Percentiles rank a stretch among this genome's conserved stretches.
Conservation (phyloP, 2,888 invertebrate genomes). For the Drosophila fulvimacula region DNA sequence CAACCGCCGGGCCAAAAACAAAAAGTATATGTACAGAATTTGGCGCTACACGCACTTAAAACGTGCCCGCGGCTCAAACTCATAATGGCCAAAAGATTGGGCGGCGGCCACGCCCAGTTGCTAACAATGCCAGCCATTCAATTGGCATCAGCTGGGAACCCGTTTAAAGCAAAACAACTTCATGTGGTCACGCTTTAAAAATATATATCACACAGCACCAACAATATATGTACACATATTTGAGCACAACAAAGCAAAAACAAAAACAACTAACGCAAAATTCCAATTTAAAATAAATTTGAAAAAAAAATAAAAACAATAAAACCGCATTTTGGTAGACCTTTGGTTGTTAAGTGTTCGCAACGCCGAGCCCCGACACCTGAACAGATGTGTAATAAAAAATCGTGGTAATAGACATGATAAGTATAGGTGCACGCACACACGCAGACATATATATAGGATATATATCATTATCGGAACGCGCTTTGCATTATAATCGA, state of each 20-base stretch:
- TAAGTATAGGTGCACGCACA: slow-evolving; percentile 31
- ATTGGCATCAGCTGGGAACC: slow-evolving; percentile 57
- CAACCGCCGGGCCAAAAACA: slow-evolving; percentile 10
- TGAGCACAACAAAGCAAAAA: slow-evolving; percentile 6
- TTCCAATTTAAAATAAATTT: slow-evolving; percentile 23
- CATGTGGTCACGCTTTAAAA: slow-evolving; percentile 77
- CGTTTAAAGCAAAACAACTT: slow-evolving; percentile 48
- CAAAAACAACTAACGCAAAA: slow-evolving; percentile 36
- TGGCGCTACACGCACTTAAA: slow-evolving; percentile 19
- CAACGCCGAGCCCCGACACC: slow-evolving; percentile 60
- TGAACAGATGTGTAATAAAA: slow-evolving; percentile 54
- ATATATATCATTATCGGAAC: slow-evolving; percentile 49
- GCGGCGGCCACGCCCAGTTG: slow-evolving; percentile 20
- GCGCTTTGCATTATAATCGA: slow-evolving; percentile 75
- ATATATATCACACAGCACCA: slow-evolving; percentile 48
- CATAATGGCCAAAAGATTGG: slow-evolving; percentile 18
- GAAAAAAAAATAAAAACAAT: not conserved
- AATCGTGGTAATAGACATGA: slow-evolving; percentile 38
- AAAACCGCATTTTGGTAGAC: slow-evolving; percentile 36
- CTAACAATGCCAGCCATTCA: slow-evolving; percentile 25
- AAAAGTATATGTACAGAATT: not conserved
- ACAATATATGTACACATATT: not conserved
- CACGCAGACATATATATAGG: not conserved
- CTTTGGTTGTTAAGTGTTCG: slow-evolving; percentile 47
- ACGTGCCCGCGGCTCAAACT: slow-evolving; percentile 23